A percentile compares a stretch with the other conserved stretches of the same genome.
Conservation (phyloP, 92 coral and sea anemone genomes). For the Epizoanthus scotinus region DNA sequence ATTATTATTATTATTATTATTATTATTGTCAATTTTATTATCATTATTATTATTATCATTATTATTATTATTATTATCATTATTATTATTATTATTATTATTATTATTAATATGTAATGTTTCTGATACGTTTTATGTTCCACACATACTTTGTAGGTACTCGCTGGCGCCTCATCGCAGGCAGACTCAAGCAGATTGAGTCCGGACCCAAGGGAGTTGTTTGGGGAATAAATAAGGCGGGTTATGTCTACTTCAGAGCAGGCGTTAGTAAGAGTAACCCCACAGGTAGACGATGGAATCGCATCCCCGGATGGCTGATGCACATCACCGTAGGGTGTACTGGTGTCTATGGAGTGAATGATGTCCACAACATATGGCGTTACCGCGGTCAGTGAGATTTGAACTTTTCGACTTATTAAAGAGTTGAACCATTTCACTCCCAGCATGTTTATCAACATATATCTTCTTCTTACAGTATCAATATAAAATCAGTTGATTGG, state of each 20-base stretch:
- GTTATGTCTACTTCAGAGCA: not conserved
- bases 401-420: not conserved
- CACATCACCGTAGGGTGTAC: not conserved
- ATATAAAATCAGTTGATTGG: too few relatives aligned
- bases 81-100: too few relatives aligned
- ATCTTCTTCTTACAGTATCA: too few relatives aligned
- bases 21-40: too few relatives aligned
- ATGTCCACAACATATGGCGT: not conserved
- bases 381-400: not conserved
- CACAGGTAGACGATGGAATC: not conserved
- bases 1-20: too few relatives aligned
- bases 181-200: not conserved
- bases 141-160: not conserved
- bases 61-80: too few relatives aligned
- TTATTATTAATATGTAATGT: too few relatives aligned
- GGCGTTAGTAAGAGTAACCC: not conserved
- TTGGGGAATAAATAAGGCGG: not conserved
- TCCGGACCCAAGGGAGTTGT: constrained; percentile 1
- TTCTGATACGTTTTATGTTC: too few relatives aligned
- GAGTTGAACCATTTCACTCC: too few relatives aligned
- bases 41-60: too few relatives aligned
- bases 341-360: not conserved
- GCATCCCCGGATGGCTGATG: not conserved
- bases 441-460: too few relatives aligned
- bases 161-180: constrained; percentile 2